Base-by-base conservation (phyloP, 2,888 invertebrate species). In the Diadromus collaris region DNA sequence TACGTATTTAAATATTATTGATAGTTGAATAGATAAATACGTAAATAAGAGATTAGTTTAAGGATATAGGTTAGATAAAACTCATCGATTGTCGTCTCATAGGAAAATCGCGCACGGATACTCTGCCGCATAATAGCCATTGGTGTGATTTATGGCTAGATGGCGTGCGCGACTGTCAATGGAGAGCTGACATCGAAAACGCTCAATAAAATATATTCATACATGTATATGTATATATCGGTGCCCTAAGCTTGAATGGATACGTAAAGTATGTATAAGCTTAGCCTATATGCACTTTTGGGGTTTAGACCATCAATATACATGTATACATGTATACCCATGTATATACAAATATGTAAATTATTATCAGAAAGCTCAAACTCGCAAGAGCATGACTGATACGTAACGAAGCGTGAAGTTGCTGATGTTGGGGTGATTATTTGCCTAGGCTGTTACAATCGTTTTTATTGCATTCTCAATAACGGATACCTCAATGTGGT, bases 191-290 rank as follows among this genome's bases (percentile, higher is more conserved):
- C 86, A 85, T 86, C 83, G 74, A 65, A 83, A 86, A 84, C 82
- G 86, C 86, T 86, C 86, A 87, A 86, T 85, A 79, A 86, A n/a
- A 85, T 48, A 67, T 58, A 73, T 65, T 38, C 48, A 65, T 72
- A 21, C 27, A 63, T 61, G 21, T 41, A 63, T 48, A n/a, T 61
- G 38, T 54, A 19, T 63, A 71, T 63, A 63, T 56, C 27, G 56
- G 29, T 56, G 56, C 3, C 16, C 29, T 29, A 29, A 16, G 6
- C 2, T 16, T 29, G n/a, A n/a, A 56, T 27, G 7, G 6, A 46
- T n/a, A 27, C 27, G 16, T 27, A 16, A 51, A 48, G 29, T 41
- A 41, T 46, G 46, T 63, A 51, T 56, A 19, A 56, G 34, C 64
- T 32, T 71, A 58, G 38, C 58, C 10, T 24, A 6, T 29, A 9